A percentile compares a stretch with the other conserved stretches of the same genome.
Evolutionary conservation across 1,140 invertebrate species (phyloP).

Genomic region (Dreissena rostriformis): DNA sequence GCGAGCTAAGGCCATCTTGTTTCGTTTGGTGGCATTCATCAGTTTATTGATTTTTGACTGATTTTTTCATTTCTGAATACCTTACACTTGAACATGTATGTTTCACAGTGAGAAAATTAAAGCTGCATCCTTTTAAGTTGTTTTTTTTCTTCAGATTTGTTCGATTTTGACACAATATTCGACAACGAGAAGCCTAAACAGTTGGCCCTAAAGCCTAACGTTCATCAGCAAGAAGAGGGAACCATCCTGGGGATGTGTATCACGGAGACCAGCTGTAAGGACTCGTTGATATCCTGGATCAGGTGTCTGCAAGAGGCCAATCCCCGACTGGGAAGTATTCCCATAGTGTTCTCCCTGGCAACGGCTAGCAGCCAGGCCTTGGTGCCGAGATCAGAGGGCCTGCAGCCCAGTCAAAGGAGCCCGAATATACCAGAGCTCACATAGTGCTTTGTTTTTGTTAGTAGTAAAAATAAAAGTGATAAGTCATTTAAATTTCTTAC

Average conservation of each 20-base stretch:
- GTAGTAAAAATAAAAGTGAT: too few species aligned
- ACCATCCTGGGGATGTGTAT: constrained; percentile 93
- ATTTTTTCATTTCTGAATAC: too few species aligned
- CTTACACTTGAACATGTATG: not conserved
- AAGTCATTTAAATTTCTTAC: too few species aligned
- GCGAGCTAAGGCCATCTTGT: too few species aligned
- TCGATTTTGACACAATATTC: constrained; percentile 64
- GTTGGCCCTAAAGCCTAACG: constrained; percentile 81
- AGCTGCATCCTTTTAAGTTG: not conserved
- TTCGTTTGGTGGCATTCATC: too few species aligned
- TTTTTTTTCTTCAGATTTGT: constrained; percentile 59
- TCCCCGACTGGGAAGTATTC: constrained; percentile 87
- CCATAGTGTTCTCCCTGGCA: constrained; percentile 88
- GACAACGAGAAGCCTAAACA: constrained; percentile 68
- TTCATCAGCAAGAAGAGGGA: constrained; percentile 97
- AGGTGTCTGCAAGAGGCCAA: constrained; percentile 91
- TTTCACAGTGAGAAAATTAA: not conserved
- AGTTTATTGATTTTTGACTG: too few species aligned
- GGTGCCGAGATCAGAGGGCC: not conserved
- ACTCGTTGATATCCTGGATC: constrained; percentile 96
- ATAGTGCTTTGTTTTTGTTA: too few species aligned
- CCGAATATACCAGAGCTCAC: too few species aligned
- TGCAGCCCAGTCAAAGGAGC: too few species aligned
- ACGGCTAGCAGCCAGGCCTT: constrained; percentile 63
- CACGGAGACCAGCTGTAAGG: constrained; percentile 88